Conservation (phyloP, 2,113 vertebrate species). For the Ictalurus furcatus region DNA sequence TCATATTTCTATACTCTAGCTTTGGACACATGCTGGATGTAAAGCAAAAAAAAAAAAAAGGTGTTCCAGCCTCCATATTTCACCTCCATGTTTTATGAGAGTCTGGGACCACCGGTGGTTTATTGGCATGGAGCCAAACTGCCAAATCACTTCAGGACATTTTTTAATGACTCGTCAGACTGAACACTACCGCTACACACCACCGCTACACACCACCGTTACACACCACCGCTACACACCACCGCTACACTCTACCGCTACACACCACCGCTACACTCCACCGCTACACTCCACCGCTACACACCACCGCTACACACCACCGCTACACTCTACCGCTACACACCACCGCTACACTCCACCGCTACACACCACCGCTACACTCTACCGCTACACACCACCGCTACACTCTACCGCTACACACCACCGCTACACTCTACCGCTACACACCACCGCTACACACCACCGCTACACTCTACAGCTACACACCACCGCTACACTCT, state of each 20-base stretch:
- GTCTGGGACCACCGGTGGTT: neutral
- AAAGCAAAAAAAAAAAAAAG: neutral
- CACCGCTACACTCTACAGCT: neutral
- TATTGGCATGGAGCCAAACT: neutral
- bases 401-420: neutral
- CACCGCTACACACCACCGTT: neutral
- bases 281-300: neutral
- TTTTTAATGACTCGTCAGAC: neutral
- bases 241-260: neutral
- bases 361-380: neutral
- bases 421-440: neutral
- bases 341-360: neutral
- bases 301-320: neutral
- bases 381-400: neutral
- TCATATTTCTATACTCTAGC: constrained; percentile 9
- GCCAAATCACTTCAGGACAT: neutral
- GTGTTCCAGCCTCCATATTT: constrained; percentile 7
- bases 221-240: neutral
- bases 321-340: neutral
- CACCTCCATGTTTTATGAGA: constrained; percentile 12
- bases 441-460: neutral
- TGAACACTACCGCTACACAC: neutral
- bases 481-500: neutral
- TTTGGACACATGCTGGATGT: neutral
- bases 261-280: neutral